These are phyloP conservation scores for Clarias gariepinus DNA, from an alignment of 2,113 vertebrate genomes.

Conservation along the genomic window DNA sequence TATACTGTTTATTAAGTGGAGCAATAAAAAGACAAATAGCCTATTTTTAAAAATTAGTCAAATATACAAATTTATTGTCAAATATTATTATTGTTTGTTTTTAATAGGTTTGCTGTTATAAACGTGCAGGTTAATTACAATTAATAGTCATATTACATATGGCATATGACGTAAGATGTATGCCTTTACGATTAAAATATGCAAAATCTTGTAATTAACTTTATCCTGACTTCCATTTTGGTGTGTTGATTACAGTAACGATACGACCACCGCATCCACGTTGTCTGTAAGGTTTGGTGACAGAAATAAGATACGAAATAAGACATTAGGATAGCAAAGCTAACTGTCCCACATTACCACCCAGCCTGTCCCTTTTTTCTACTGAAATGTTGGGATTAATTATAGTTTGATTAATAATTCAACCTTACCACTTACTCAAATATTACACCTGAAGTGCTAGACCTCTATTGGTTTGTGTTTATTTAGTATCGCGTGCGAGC, in stretches of 20 bases:
- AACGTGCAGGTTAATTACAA: neutral
- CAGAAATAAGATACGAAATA: neutral
- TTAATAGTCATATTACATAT: neutral
- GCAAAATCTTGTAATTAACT: neutral
- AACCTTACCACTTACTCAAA: neutral
- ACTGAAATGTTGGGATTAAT: neutral
- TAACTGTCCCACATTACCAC: neutral
- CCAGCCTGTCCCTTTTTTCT: neutral
- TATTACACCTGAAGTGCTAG: neutral
- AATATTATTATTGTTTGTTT: neutral
- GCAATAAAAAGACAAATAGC: neutral
- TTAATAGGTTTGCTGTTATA: slow-evolving; percentile 55
- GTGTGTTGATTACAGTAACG: neutral
- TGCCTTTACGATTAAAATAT: neutral
- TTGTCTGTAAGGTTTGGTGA: neutral
- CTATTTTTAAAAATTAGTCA: neutral
- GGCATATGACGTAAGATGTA: neutral
- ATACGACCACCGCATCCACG: neutral
- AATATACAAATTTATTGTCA: too few relatives aligned
- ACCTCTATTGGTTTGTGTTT: neutral
- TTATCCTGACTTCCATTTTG: neutral
- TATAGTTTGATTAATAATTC: neutral
- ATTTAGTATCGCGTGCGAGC: neutral
- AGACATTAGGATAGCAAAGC: neutral
- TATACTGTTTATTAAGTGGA: neutral